Percentiles rank a stretch among this genome's conserved stretches.
phyloP scores from a whole-genome alignment of 2,888 invertebrate genomes.

The Xestia ashworthii region DNA sequence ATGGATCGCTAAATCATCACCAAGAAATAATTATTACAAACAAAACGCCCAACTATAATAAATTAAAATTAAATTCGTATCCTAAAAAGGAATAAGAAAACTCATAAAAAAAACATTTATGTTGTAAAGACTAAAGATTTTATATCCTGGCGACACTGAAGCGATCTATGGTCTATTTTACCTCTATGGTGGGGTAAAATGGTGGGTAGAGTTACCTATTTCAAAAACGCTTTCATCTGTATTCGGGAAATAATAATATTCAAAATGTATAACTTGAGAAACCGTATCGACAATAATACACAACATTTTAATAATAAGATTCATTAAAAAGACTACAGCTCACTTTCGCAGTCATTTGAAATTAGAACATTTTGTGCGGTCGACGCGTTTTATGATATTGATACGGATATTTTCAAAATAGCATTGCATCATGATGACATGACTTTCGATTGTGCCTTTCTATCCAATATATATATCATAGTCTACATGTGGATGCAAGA shows the following conservation, averaged over 20 bases:
- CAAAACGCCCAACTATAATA: conserved; percentile 30
- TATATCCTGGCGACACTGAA: conserved; percentile 47
- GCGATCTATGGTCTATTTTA: conserved; percentile 35
- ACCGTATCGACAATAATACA: conserved; percentile 63
- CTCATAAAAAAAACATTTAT: neutral
- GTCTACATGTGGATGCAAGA: conserved; percentile 8
- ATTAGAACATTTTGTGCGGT: neutral
- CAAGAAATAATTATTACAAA: conserved; percentile 24
- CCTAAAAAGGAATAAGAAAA: conserved; percentile 10
- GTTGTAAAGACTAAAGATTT: neutral
- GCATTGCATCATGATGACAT: neutral
- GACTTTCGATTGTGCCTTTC: neutral
- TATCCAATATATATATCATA: neutral
- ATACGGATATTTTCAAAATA: neutral
- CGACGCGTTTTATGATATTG: neutral
- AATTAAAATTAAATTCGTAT: conserved; percentile 30
- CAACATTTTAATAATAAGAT: conserved; percentile 63
- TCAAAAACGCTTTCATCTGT: conserved; percentile 50
- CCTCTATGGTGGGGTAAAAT: conserved; percentile 59
- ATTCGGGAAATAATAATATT: conserved; percentile 62
- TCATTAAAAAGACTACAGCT: conserved; percentile 27
- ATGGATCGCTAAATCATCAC: conserved; percentile 18
- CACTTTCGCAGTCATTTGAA: conserved; percentile 26
- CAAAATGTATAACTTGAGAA: conserved; percentile 68
- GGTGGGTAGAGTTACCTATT: conserved; percentile 53